Evolutionary conservation across 2,888 invertebrate species (phyloP).

Genomic region (Caenorhabditis sp.): DNA sequence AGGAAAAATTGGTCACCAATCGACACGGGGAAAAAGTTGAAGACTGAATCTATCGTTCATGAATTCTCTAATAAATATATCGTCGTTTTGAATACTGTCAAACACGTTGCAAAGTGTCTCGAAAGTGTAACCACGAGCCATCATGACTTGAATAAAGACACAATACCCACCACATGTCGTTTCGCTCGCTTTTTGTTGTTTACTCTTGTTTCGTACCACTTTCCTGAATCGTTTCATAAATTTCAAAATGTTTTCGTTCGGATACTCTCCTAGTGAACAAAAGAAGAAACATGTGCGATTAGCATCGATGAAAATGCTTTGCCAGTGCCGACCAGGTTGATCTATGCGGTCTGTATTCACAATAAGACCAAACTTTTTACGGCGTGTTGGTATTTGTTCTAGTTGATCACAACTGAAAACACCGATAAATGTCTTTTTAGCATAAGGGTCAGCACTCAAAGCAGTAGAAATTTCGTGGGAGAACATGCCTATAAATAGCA

Average conservation of each 20-base stretch:
- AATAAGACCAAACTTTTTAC: not conserved
- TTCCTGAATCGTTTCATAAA: not conserved
- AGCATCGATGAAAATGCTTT: not conserved
- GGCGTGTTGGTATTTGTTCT: not conserved
- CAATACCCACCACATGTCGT: constrained; percentile 11
- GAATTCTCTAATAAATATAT: constrained; percentile 1
- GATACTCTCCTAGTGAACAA: not conserved
- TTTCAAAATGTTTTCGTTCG: not conserved
- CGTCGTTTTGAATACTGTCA: constrained; percentile 4
- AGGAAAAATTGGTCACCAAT: not conserved
- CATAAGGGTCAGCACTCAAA: not conserved
- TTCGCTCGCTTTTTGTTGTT: not conserved
- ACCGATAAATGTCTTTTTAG: constrained; percentile 4
- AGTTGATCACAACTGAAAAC: constrained; percentile 4
- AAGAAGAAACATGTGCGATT: not conserved
- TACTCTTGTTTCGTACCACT: not conserved
- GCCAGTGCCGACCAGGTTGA: constrained; percentile 8
- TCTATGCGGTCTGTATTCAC: not conserved
- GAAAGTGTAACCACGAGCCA: constrained; percentile 6
- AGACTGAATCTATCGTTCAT: not conserved
- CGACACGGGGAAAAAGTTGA: not conserved
- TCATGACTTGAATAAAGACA: constrained; percentile 15
- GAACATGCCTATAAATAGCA: constrained; percentile 4
- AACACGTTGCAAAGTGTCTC: constrained; percentile 4
- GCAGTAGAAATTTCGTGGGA: not conserved